These are phyloP conservation scores for Blera fallax DNA, from an alignment of 2,888 invertebrate species.

Conservation along the genomic window DNA sequence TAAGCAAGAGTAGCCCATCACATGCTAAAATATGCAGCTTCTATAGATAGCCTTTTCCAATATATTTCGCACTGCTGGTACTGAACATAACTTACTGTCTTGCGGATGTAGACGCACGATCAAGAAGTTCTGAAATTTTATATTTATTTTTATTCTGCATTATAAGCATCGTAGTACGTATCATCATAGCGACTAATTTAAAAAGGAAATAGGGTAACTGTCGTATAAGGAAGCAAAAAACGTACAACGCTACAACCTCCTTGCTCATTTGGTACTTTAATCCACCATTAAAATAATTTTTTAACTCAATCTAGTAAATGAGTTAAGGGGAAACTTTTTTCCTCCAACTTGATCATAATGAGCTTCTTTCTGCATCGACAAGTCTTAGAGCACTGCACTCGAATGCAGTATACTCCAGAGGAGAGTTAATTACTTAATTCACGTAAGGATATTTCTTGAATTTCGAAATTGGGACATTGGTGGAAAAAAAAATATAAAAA, in stretches of 20 bases:
- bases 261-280: background rate
- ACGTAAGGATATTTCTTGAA: background rate
- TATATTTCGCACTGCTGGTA: too few species aligned
- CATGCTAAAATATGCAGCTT: too few species aligned
- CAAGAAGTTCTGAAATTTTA: too few species aligned
- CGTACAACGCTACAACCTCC: background rate
- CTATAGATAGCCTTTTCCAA: too few species aligned
- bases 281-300: background rate
- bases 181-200: too few species aligned
- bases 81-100: too few species aligned
- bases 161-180: too few species aligned
- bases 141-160: too few species aligned
- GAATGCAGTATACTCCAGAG: background rate
- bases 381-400: background rate
- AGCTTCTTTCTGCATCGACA: background rate
- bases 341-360: background rate
- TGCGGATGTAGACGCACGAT: too few species aligned
- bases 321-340: background rate
- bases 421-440: constrained; percentile 4
- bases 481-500: background rate
- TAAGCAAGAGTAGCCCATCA: too few species aligned
- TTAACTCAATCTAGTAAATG: background rate
- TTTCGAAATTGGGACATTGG: background rate
- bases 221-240: too few species aligned
- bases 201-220: too few species aligned